Evolutionary conservation across 1,140 invertebrate species (phyloP).

Genomic region (Bombyx mandarina): DNA sequence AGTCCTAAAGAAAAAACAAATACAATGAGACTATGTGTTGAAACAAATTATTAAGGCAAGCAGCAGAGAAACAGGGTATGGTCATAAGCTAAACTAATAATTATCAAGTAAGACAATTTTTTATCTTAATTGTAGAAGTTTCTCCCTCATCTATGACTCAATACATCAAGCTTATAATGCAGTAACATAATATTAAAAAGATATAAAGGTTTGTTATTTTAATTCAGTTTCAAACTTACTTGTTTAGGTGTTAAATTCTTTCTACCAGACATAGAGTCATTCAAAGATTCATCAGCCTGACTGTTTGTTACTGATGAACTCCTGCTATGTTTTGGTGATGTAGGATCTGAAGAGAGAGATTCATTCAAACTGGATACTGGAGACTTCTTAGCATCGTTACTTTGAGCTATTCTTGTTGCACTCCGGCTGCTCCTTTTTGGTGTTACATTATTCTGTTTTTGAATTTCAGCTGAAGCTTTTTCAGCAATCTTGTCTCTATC

Average conservation of each 20-base stretch:
- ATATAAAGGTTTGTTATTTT: too few relatives aligned
- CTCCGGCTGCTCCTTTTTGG: constrained; percentile 25
- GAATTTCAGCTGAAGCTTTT: not conserved
- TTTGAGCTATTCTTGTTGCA: constrained; percentile 19
- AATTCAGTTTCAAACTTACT: constrained; percentile 19
- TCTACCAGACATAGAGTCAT: constrained; percentile 25
- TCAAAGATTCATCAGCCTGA: constrained; percentile 39
- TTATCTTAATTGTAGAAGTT: too few relatives aligned
- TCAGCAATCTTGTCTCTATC: not conserved
- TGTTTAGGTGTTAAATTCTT: constrained; percentile 52
- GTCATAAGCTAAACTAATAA: too few relatives aligned
- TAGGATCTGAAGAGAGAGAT: constrained; percentile 23
- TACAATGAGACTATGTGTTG: too few relatives aligned
- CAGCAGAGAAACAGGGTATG: too few relatives aligned
- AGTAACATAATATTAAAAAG: too few relatives aligned
- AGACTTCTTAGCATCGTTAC: constrained; percentile 27
- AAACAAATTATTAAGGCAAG: too few relatives aligned
- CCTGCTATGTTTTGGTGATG: constrained; percentile 34
- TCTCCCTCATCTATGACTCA: too few relatives aligned
- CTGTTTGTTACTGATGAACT: constrained; percentile 33
- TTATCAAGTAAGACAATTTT: too few relatives aligned
- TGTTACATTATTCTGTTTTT: constrained; percentile 6
- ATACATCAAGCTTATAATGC: too few relatives aligned
- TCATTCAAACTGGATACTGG: constrained; percentile 26
- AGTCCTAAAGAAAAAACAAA: too few relatives aligned